These are phyloP conservation scores for Sus scrofa DNA, from an alignment of 2,113 vertebrate species.

Conservation along the genomic window DNA sequence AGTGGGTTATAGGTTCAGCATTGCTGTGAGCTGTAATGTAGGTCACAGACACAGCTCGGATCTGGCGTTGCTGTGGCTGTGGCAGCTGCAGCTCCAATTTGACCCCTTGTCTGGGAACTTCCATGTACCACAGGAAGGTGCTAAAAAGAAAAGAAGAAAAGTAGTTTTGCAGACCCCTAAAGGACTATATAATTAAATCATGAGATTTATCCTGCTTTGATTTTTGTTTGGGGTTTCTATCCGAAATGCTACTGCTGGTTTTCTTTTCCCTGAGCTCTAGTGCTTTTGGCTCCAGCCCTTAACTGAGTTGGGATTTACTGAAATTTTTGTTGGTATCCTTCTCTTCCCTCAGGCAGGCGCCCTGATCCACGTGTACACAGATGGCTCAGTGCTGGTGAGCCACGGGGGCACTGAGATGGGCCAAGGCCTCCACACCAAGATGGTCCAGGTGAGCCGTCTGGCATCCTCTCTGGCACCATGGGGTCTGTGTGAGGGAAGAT, in stretches of 20 bases:
- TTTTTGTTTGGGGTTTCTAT: not conserved
- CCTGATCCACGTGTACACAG: conserved; percentile 95
- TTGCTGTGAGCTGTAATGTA: too few relatives aligned
- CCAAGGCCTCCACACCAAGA: conserved; percentile 98
- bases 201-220: not conserved
- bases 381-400: conserved; percentile 96
- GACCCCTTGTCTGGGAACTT: too few relatives aligned
- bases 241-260: not conserved
- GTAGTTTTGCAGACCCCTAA: not conserved
- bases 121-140: too few relatives aligned
- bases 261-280: not conserved
- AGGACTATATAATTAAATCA: not conserved
- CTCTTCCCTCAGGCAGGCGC: conserved; percentile 92
- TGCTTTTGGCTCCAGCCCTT: not conserved
- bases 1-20: too few relatives aligned
- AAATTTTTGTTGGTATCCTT: not conserved
- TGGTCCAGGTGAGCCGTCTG: conserved; percentile 94
- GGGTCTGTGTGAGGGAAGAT: not conserved
- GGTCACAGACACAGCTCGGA: too few relatives aligned
- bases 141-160: not conserved
- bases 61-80: too few relatives aligned
- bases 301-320: not conserved
- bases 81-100: too few relatives aligned
- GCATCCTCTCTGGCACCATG: accelerated
- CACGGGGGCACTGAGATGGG: conserved; percentile 99